Evolutionary conservation across 2,888 invertebrate genomes (phyloP), one percentile per base, ranked within the genome.

Genomic region (Dioctria rufipes): DNA sequence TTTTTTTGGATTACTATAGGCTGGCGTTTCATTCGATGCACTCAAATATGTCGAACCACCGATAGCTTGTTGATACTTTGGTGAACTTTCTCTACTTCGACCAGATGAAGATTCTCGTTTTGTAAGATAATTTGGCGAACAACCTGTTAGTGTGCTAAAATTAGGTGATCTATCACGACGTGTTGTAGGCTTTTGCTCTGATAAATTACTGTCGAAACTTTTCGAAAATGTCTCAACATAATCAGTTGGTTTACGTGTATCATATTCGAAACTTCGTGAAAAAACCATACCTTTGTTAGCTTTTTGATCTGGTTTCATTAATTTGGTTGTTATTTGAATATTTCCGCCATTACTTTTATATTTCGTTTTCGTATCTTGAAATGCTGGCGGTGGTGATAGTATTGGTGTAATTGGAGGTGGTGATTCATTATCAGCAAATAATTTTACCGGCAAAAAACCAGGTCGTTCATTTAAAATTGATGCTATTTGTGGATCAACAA

Each of bases 381-480:
- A 93, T 8, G 93, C 93, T 8, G 93, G 93, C 0, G 93, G 93
- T 8, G 93, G 93, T 13, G 93, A 93, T 67, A 93, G 91, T 81
- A 93, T 93, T 5, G 93, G 93, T 0, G 93, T 93, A 11, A 92
- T 89, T n/a, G 92, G 92, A 3, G 93, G 93, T 49, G 92, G 92
- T 1, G 93, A 92, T 73, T 90, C 89, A 84, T 87, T 85, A 80
- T 87, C 88, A 25, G 86, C 84, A 65, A 86, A 84, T 75, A 86
- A 87, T 81, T 87, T 88, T 0, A 89, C 89, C 0, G 89, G 89
- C 78, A 89, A 83, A 83, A 89, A 89, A 6, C 88, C 89, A 0
- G 89, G 89, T 42, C 89, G 86, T 78, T 89, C 89, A 79, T 88
- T 89, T 2, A 89, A 83, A 63, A 89, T 87, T 80, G 85, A 87